Conservation (phyloP, 2,888 invertebrate species). For the Nebria salina region DNA sequence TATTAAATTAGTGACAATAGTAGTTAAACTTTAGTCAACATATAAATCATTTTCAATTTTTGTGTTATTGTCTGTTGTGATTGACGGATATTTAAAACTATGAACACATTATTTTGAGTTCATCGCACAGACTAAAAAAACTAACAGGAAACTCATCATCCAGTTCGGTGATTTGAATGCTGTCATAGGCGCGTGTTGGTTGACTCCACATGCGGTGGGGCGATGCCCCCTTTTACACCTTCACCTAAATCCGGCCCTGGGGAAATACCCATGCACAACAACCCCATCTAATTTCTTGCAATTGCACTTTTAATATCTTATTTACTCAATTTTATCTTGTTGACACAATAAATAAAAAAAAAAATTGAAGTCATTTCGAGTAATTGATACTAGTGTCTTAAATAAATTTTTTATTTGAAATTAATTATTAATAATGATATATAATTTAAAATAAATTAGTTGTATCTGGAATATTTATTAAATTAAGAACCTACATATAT, state of each 20-base stretch:
- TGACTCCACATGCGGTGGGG: neutral
- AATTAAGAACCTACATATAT: too few species aligned
- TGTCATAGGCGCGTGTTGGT: neutral
- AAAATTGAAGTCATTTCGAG: too few species aligned
- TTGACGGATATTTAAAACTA: neutral
- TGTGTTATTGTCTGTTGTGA: neutral
- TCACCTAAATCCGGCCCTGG: neutral
- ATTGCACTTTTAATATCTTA: too few species aligned
- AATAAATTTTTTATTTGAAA: too few species aligned
- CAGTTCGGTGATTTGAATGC: conserved; percentile 1
- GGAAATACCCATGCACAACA: neutral
- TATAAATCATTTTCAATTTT: neutral
- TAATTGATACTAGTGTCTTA: too few species aligned
- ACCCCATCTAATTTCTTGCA: neutral
- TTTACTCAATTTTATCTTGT: too few species aligned
- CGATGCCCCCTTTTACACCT: neutral
- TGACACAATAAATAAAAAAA: too few species aligned
- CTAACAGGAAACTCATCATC: neutral
- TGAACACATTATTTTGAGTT: neutral
- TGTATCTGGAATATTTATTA: too few species aligned
- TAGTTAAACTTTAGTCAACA: neutral
- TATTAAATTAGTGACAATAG: too few species aligned
- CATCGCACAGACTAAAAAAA: neutral
- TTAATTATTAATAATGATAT: too few species aligned
- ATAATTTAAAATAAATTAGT: too few species aligned